phyloP scores from a whole-genome alignment of 2,113 vertebrate species.

The Sus scrofa region T2T-Sscrofa CM000819.6:8833001-8833500 shows the following conservation, averaged over 20 bases:
- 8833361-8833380: not conserved
- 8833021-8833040: not conserved
- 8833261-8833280: not conserved
- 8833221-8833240: not conserved
- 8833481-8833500: not conserved
- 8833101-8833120: not conserved
- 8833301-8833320: not conserved
- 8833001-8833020: not conserved
- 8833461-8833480: not conserved
- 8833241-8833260: not conserved
- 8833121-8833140: not conserved
- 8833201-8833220: not conserved
- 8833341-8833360: constrained; percentile 7
- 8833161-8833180: not conserved
- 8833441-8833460: not conserved
- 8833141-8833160: not conserved
- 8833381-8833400: not conserved
- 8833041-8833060: not conserved
- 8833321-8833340: not conserved
- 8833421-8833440: not conserved
- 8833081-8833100: not conserved
- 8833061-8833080: not conserved
- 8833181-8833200: not conserved
- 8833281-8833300: not conserved
- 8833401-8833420: not conserved